These are phyloP conservation scores for Trypoxylon attenuatum DNA, from an alignment of 2,888 invertebrate genomes.

Conservation along the genomic window DNA sequence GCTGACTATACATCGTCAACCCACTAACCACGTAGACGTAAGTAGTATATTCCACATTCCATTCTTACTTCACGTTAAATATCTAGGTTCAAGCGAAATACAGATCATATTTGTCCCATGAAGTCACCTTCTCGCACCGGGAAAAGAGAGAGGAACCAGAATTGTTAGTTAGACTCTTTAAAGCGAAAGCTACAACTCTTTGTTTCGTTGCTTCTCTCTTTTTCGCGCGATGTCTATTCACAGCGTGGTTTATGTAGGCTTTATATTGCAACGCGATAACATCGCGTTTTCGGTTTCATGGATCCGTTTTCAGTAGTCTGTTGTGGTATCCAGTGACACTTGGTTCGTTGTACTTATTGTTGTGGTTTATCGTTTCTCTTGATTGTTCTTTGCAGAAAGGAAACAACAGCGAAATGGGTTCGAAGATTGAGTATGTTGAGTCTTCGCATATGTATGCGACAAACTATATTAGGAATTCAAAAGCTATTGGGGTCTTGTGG, in stretches of 20 bases:
- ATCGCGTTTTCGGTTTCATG: background rate
- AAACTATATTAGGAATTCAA: slow-evolving; percentile 92
- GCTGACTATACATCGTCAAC: no score
- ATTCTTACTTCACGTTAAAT: no score
- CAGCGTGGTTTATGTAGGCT: background rate
- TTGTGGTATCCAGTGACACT: no score
- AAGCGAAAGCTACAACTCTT: background rate
- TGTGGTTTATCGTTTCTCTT: no score
- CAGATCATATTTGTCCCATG: background rate
- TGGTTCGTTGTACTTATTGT: no score
- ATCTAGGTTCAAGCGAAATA: no score
- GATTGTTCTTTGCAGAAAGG: background rate
- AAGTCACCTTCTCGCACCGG: no score
- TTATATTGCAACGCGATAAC: background rate
- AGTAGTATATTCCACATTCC: no score
- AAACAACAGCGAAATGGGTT: slow-evolving; percentile 81
- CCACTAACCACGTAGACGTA: no score
- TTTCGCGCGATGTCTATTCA: background rate
- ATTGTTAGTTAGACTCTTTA: no score
- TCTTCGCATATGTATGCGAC: slow-evolving; percentile 93
- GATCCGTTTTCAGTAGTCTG: background rate
- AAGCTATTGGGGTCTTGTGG: slow-evolving; percentile 98
- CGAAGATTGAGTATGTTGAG: slow-evolving; percentile 94
- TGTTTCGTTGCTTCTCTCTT: background rate
- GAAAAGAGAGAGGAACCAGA: no score